A percentile compares a stretch with the other conserved stretches of the same genome.
Conservation (phyloP, 53 echinoderm and acorn worm genomes). For the Antedon mediterranea region DNA sequence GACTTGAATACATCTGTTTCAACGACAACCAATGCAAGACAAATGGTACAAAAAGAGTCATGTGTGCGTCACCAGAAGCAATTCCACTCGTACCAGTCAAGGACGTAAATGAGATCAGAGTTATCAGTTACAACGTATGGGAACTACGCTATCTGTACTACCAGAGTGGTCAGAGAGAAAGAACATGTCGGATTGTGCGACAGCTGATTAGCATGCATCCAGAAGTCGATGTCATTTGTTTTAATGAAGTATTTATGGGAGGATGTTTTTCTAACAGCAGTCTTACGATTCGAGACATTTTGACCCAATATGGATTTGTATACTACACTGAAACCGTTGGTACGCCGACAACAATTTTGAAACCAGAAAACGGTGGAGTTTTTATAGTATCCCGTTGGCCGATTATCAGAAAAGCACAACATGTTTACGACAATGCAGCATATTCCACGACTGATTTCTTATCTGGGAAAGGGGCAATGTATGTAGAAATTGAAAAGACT, state of each 20-base stretch:
- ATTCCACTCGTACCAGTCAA: constrained; percentile 40
- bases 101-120: constrained; percentile 18
- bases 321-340: constrained; percentile 70
- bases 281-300: constrained; percentile 45
- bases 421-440: constrained; percentile 38
- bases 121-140: constrained; percentile 70
- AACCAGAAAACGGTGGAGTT: constrained; percentile 60
- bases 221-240: constrained; percentile 67
- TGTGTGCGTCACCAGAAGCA: constrained; percentile 34
- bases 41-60: constrained; percentile 48
- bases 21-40: constrained; percentile 16
- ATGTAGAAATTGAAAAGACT: constrained; percentile 44
- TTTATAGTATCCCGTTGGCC: constrained; percentile 92
- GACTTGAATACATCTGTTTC: constrained; percentile 54
- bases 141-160: constrained; percentile 51
- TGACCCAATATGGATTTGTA: constrained; percentile 49
- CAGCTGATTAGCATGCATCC: constrained; percentile 39
- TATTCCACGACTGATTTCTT: constrained; percentile 31
- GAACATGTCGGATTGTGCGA: constrained; percentile 60
- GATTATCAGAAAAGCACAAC: constrained; percentile 32
- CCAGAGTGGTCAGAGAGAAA: constrained; percentile 68
- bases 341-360: constrained; percentile 9
- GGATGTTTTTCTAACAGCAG: constrained; percentile 56
- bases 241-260: constrained; percentile 88
- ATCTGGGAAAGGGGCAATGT: constrained; percentile 65